Evolutionary conservation across 2,888 invertebrate genomes (phyloP), one percentile per base, ranked within the genome.

Genomic region (Ennomos fuscantarius): DNA sequence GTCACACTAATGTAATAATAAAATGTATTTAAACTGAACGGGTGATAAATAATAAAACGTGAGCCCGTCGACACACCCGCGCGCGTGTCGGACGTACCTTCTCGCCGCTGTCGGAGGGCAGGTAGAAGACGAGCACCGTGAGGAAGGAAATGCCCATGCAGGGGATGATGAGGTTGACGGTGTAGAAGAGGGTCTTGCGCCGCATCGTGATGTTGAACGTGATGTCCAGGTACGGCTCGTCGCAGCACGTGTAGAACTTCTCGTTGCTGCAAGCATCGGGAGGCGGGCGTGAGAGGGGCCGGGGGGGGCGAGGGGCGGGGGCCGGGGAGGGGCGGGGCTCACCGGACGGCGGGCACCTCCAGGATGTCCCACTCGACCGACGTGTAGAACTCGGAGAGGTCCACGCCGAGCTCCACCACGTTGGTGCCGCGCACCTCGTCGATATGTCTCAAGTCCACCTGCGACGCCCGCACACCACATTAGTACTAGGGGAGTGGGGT

Each of bases 361-460:
- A 99, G 94, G 79, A 99, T 98, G 92, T 99, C 99, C 99, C 99
- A 99, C 93, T 99, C 99, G 62, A 99, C 99, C 69, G 98, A 98
- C 89, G 97, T 97, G 93, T 99, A 99, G 93, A 99, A 99, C 93
- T 99, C 99, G 68, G 97, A 96, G 70, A 99, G 94, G 90, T 99
- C 99, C 66, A 99, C 98, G 62, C 99, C 99, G 65, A 97, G 95
- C 80, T 97, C 97, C 71, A 98, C 97, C 64, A 97, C 94, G 87
- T 97, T 97, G 82, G 97, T 97, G 75, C 97, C 97, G 69, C 95
- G 95, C 76, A 95, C 95, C 89, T 98, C 97, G 87, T 98, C 97
- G 94, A 97, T 97, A 85, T 97, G 97, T 73, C 97, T 94, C 81
- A 98, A 91, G 88, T 98, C 97, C 85, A 98, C 98, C 98, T 98